Evolutionary conservation across 1,140 invertebrate species (phyloP).

Genomic region (Bactericera cockerelli): DNA sequence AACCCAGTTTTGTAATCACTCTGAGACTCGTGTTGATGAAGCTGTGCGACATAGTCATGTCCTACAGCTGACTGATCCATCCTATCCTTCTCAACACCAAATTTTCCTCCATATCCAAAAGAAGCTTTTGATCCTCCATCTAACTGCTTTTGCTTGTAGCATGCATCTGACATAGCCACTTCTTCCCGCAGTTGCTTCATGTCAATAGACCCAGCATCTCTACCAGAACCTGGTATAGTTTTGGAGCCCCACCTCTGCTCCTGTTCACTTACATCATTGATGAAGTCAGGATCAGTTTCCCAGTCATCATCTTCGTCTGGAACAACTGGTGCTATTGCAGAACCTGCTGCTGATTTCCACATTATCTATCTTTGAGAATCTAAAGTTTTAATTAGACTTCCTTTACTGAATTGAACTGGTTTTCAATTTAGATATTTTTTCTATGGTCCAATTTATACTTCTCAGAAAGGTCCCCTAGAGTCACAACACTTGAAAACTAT

Average conservation of each 20-base stretch:
- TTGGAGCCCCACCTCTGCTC: constrained; percentile 82
- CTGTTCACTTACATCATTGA: constrained; percentile 79
- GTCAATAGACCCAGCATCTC: constrained; percentile 49
- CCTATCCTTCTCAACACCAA: constrained; percentile 56
- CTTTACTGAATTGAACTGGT: too few species aligned
- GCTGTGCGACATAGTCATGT: constrained; percentile 57
- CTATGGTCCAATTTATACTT: too few species aligned
- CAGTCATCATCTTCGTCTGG: constrained; percentile 64
- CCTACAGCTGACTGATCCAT: constrained; percentile 70
- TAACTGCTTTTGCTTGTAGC: constrained; percentile 56
- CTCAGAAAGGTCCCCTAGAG: too few species aligned
- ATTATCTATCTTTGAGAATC: too few species aligned
- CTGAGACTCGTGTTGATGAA: constrained; percentile 58
- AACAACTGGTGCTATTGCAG: constrained; percentile 27
- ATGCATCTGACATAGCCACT: constrained; percentile 53
- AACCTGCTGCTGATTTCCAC: constrained; percentile 40
- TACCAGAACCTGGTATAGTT: constrained; percentile 62
- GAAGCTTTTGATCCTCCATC: constrained; percentile 56
- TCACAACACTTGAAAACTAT: too few species aligned
- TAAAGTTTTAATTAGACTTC: too few species aligned
- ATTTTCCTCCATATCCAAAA: constrained; percentile 71
- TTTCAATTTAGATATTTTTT: too few species aligned
- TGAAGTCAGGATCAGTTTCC: constrained; percentile 86
- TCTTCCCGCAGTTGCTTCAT: constrained; percentile 64
- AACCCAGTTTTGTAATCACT: constrained; percentile 57